Conservation (phyloP, 2,797 vertebrate species). For the Betta splendens region DNA sequence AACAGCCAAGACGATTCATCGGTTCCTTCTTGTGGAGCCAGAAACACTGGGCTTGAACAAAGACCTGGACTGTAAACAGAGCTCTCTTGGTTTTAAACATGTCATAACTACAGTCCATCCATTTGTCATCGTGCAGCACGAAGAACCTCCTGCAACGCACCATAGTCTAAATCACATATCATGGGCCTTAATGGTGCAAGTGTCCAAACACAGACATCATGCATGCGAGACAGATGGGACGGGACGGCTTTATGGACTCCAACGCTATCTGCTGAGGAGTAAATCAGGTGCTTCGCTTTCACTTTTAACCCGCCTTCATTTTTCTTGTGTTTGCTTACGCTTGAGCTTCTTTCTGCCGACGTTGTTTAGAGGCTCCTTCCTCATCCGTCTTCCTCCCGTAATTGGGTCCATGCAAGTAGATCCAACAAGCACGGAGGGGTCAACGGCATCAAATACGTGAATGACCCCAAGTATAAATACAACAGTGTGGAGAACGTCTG, state of each 20-base stretch:
- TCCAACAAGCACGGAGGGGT: conserved; percentile 50
- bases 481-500: conserved; percentile 28
- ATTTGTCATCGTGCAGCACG: conserved; percentile 52
- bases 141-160: conserved; percentile 11
- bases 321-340: conserved; percentile 31
- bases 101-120: conserved; percentile 44
- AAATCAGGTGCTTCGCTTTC: conserved; percentile 47
- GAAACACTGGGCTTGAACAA: conserved; percentile 40
- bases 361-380: conserved; percentile 30
- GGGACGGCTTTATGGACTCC: conserved; percentile 30
- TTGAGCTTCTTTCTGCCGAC: conserved; percentile 31
- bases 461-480: conserved; percentile 44
- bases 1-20: conserved; percentile 19
- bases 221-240: conserved; percentile 43
- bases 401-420: conserved; percentile 10
- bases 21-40: conserved; percentile 26
- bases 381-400: conserved; percentile 38
- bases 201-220: conserved; percentile 58
- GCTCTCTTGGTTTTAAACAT: conserved; percentile 63
- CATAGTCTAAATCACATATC: conserved; percentile 54
- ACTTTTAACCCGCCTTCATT: conserved; percentile 32
- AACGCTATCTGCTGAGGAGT: conserved; percentile 33
- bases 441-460: conserved; percentile 24
- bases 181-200: conserved; percentile 39
- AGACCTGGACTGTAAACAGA: conserved; percentile 55